phyloP scores from a whole-genome alignment of 1,140 invertebrate genomes.

The Drosophila orosa region DNA sequence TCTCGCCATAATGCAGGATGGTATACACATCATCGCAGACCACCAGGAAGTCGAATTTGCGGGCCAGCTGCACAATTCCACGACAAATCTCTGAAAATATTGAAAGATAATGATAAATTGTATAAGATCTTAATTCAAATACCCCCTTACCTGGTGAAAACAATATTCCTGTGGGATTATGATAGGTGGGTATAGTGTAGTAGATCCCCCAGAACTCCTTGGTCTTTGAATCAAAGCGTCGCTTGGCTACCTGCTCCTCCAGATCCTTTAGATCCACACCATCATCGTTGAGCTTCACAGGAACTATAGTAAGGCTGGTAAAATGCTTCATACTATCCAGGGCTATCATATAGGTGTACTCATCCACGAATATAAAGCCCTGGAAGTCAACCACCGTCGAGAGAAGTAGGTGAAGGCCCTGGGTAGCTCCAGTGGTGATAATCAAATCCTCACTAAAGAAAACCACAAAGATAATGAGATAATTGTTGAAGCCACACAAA shows the following conservation, averaged over 20 bases:
- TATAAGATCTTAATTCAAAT: too few relatives aligned
- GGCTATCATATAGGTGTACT: slow-evolving; percentile 89
- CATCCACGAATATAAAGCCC: slow-evolving; percentile 88
- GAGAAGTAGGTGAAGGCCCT: slow-evolving; percentile 87
- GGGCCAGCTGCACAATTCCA: slow-evolving; percentile 85
- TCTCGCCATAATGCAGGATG: slow-evolving; percentile 86
- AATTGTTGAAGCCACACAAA: slow-evolving; percentile 3
- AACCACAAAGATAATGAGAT: slow-evolving; percentile 5
- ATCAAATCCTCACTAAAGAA: slow-evolving; percentile 86
- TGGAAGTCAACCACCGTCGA: slow-evolving; percentile 86
- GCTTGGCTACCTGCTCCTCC: slow-evolving; percentile 65
- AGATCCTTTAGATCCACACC: slow-evolving; percentile 85
- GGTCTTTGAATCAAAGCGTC: slow-evolving; percentile 73
- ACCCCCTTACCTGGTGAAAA: slow-evolving; percentile 84
- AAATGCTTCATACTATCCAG: slow-evolving; percentile 86
- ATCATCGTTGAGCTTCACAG: slow-evolving; percentile 86
- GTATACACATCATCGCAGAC: slow-evolving; percentile 89
- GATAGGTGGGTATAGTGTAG: slow-evolving; percentile 88
- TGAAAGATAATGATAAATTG: slow-evolving; percentile 6
- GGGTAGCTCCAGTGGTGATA: slow-evolving; percentile 87
- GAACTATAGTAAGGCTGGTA: slow-evolving; percentile 86
- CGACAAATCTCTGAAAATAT: slow-evolving; percentile 84
- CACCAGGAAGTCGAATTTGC: slow-evolving; percentile 86
- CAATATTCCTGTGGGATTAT: slow-evolving; percentile 88
- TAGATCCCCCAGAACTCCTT: slow-evolving; percentile 87